Evolutionary conservation across 1,140 invertebrate species (phyloP).

Genomic region (Papilio machaon): DNA sequence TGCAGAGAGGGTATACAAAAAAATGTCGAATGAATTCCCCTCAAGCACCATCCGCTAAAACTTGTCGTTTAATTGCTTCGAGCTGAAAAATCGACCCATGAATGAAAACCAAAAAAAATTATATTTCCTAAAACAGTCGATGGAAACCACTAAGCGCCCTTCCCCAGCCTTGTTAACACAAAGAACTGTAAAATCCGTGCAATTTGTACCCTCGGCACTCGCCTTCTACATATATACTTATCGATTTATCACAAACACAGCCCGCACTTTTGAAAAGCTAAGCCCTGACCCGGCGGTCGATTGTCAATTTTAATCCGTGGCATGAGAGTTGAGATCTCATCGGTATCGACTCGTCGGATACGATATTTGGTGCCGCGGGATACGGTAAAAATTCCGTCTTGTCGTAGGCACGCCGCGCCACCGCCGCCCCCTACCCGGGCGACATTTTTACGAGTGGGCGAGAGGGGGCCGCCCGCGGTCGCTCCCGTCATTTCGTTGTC

Average conservation of each 20-base stretch:
- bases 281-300: constrained; percentile 31
- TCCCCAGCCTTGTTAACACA: constrained; percentile 62
- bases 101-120: constrained; percentile 62
- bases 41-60: constrained; percentile 31
- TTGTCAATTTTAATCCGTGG: constrained; percentile 44
- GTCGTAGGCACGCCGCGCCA: constrained; percentile 73
- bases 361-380: constrained; percentile 58
- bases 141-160: constrained; percentile 68
- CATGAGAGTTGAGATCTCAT: constrained; percentile 51
- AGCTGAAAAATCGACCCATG: constrained; percentile 30
- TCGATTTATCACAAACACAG: constrained; percentile 77
- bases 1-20: constrained; percentile 10
- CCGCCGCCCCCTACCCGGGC: constrained; percentile 61
- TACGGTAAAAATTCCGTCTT: constrained; percentile 79
- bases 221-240: constrained; percentile 74
- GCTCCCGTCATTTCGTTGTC: constrained; percentile 80
- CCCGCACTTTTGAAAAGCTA: constrained; percentile 73
- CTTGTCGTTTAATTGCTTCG: constrained; percentile 37
- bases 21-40: constrained; percentile 36
- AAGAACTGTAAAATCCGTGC: constrained; percentile 78
- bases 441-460: constrained; percentile 74
- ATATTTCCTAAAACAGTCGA: constrained; percentile 72
- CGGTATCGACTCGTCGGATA: constrained; percentile 53
- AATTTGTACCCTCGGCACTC: constrained; percentile 76
- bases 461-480: constrained; percentile 68